A percentile compares a stretch with the other conserved stretches of the same genome.
phyloP scores from a whole-genome alignment of 2,888 invertebrate species.

The Metopia argyrocephala region DNA sequence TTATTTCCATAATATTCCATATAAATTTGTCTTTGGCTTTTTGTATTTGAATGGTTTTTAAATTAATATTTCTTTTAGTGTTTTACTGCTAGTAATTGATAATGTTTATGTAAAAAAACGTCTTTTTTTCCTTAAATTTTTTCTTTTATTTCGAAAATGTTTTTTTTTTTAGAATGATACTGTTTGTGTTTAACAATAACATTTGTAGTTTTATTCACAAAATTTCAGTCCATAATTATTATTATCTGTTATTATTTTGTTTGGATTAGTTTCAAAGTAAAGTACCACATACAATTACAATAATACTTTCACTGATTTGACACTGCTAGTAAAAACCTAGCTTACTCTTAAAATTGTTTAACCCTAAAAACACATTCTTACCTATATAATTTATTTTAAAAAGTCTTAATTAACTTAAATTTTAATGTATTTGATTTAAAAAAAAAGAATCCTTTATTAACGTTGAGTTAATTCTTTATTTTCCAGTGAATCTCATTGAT shows the following conservation, averaged over 20 bases:
- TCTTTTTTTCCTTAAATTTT: not conserved
- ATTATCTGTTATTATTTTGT: conserved; percentile 35
- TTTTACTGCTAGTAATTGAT: not conserved
- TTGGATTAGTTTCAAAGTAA: too few species aligned
- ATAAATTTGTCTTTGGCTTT: conserved; percentile 35
- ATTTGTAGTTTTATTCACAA: conserved; percentile 26
- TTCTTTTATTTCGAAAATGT: not conserved
- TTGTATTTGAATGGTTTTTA: not conserved
- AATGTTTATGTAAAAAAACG: not conserved
- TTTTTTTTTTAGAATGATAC: conserved; percentile 43
- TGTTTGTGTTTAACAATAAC: conserved; percentile 29
- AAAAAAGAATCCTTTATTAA: conserved; percentile 7
- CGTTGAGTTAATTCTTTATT: conserved; percentile 43
- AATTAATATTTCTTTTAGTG: not conserved
- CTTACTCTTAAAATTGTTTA: conserved; percentile 5
- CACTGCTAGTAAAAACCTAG: conserved; percentile 26
- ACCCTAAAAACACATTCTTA: not conserved
- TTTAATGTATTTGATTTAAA: not conserved
- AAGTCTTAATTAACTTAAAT: not conserved
- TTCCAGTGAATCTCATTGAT: conserved; percentile 69
- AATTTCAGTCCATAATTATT: conserved; percentile 56
- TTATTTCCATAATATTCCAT: conserved; percentile 18
- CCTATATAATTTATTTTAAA: conserved; percentile 1
- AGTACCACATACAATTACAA: too few species aligned
- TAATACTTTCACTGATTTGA: conserved; percentile 3